Conservation (phyloP, 2,797 vertebrate species). For the Hyperoplus lanceolatus region DNA sequence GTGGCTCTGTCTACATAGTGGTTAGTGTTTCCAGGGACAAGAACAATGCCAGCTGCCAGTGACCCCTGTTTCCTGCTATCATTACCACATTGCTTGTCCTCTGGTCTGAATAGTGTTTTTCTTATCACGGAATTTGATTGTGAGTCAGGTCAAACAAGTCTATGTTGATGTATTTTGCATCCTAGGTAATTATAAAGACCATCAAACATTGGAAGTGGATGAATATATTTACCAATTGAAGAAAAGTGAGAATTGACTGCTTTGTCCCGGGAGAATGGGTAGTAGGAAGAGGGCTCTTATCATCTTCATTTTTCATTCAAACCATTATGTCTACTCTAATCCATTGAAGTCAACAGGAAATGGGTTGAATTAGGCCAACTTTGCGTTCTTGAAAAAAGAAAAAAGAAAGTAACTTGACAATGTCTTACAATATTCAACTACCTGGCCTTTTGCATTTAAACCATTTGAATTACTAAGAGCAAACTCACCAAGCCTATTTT, state of each 20-base stretch:
- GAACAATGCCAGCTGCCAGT: neutral
- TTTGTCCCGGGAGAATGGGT: constrained; percentile 13
- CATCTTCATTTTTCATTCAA: constrained; percentile 19
- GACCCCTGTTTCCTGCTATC: neutral
- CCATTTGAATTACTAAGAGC: neutral
- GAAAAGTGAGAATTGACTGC: constrained; percentile 23
- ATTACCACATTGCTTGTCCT: constrained; percentile 12
- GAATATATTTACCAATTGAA: constrained; percentile 41
- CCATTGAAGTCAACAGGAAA: constrained; percentile 26
- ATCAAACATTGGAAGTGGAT: constrained; percentile 49
- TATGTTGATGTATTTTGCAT: constrained; percentile 22
- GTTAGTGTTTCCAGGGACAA: constrained; percentile 15
- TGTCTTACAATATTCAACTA: neutral
- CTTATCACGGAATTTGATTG: constrained; percentile 17
- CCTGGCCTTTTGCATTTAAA: constrained; percentile 4
- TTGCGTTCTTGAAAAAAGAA: neutral
- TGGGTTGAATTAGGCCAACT: constrained; percentile 4
- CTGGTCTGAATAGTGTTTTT: constrained; percentile 9
- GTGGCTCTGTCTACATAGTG: neutral
- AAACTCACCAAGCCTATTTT: neutral
- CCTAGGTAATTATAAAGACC: constrained; percentile 36
- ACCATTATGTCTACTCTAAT: constrained; percentile 1
- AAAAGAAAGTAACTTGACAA: neutral
- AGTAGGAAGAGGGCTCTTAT: constrained; percentile 4
- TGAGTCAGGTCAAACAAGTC: constrained; percentile 17